Evolutionary conservation across 2,888 invertebrate species (phyloP).

Genomic region (Elysia crispata): DNA sequence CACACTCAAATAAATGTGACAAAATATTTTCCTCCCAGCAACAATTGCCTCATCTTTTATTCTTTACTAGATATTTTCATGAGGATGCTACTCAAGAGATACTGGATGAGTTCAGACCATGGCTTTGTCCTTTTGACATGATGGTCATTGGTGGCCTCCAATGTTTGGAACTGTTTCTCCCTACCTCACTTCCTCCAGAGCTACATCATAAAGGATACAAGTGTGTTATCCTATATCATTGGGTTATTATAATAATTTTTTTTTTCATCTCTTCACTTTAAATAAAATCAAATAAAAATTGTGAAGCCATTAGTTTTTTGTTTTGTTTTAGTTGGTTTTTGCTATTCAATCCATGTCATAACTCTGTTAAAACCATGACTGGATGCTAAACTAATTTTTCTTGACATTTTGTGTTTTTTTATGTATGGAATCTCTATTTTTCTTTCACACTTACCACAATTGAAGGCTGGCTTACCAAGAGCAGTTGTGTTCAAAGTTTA

Average conservation of each 20-base stretch:
- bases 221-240: constrained; percentile 55
- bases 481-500: too few relatives aligned
- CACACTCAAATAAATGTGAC: too few relatives aligned
- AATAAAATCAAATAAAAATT: too few relatives aligned
- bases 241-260: neutral
- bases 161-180: constrained; percentile 87
- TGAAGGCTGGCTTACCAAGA: too few relatives aligned
- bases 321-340: too few relatives aligned
- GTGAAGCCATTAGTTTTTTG: too few relatives aligned
- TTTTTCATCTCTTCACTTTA: neutral
- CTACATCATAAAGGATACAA: constrained; percentile 81
- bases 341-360: neutral
- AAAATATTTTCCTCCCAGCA: too few relatives aligned
- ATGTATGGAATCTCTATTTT: too few relatives aligned
- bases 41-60: neutral
- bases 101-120: constrained; percentile 88
- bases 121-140: constrained; percentile 85
- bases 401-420: too few relatives aligned
- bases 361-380: neutral
- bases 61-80: constrained; percentile 71
- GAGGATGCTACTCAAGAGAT: constrained; percentile 88
- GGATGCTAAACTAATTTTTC: neutral
- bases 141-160: constrained; percentile 75
- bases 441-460: too few relatives aligned
- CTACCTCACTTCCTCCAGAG: constrained; percentile 83